Base-by-base conservation (phyloP, 2,797 vertebrate species). In the Liasis olivaceus region DNA sequence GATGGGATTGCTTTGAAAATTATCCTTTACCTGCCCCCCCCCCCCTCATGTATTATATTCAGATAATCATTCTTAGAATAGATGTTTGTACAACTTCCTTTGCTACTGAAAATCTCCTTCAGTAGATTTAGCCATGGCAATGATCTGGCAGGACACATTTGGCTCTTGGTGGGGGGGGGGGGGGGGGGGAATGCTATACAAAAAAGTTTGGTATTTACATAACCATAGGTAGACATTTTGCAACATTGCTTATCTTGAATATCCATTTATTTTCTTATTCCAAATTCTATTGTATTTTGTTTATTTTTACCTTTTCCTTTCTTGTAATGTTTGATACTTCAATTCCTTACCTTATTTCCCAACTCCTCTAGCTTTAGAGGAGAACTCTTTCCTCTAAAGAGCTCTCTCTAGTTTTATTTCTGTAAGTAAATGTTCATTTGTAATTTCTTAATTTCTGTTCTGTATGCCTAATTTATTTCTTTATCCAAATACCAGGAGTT, bases 51-150 rank as follows among this genome's bases (percentile, higher is more conserved):
- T 36, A 72, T 81, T 47, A 14, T 31, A 62, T 89, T 95, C 91
- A 93, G 24, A 77, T 89, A 90, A 91, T 93, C 26, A 85, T 89
- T 85, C 51, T 86, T 89, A 85, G 89, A 56, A 2, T 87, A 91
- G 0, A 51, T 94, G 86, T 12, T 93, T 31, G 66, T 69, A 31
- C n/a, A 31, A 5, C 66, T 69, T 31, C 31, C 13, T 69, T 69
- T 15, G 13, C 66, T 69, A 69, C n/a, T 69, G n/a, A 69, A 13
- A 69, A 31, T 69, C 14, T 15, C 14, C 64, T 69, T 69, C 2
- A 72, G n/a, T 17, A 31, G 31, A 72, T 72, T 72, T 72, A 72
- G 66, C 2, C 5, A 36, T 72, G 14, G 66, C 66, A 72, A 72
- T 72, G 5, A 72, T 72, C 66, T 31, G n/a, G 13, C 13, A 69